phyloP scores from a whole-genome alignment of 2,888 invertebrate genomes.

The Apamea crenata region DNA sequence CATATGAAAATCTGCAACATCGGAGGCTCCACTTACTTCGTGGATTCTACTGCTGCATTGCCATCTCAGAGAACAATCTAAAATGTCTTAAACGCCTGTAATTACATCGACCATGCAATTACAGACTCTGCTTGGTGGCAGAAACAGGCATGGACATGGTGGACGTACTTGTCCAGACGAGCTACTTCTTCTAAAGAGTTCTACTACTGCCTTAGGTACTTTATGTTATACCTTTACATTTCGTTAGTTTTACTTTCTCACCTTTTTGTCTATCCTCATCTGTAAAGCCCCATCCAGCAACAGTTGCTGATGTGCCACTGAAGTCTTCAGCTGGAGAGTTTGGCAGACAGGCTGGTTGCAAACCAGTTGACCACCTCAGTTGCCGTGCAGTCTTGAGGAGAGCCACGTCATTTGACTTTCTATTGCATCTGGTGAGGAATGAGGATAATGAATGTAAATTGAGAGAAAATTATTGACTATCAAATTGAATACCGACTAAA shows the following conservation, averaged over 20 bases:
- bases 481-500: not conserved
- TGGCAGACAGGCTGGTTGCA: constrained; percentile 95
- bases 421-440: constrained; percentile 78
- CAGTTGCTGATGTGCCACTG: constrained; percentile 91
- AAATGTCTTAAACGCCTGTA: not conserved
- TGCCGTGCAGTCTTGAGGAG: constrained; percentile 92
- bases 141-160: not conserved
- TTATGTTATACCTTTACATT: not conserved
- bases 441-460: not conserved
- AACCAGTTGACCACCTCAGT: constrained; percentile 92
- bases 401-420: constrained; percentile 92
- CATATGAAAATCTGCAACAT: not conserved
- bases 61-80: not conserved
- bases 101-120: too few relatives aligned
- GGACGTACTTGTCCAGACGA: too few relatives aligned
- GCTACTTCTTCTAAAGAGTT: not conserved
- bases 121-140: not conserved
- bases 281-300: constrained; percentile 97
- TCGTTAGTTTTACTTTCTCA: constrained; percentile 66
- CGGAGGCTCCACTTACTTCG: too few relatives aligned
- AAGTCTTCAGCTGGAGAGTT: constrained; percentile 87
- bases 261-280: constrained; percentile 93
- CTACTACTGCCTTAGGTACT: too few relatives aligned
- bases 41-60: not conserved
- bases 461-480: not conserved